Evolutionary conservation across 1,140 invertebrate genomes (phyloP), one percentile per base, ranked within the genome.

Genomic region (Temnothorax longispinosus): DNA sequence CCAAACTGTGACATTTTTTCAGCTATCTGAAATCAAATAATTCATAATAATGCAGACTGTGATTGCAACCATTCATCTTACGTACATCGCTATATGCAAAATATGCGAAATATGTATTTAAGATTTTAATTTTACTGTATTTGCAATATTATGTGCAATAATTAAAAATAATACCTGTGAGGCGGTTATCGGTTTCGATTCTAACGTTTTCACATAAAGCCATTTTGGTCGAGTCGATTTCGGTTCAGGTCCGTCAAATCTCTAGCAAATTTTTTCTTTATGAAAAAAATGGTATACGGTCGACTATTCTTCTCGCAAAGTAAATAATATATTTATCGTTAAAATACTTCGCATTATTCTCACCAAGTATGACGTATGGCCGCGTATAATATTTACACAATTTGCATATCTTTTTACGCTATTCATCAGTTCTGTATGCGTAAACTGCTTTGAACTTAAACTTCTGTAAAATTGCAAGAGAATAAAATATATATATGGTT

Each of bases 311-410:
- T 64, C 2, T 64, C 32, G 6, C 3, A 78, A n/a, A 65, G 47
- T 54, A 32, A 27, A 62, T 54, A 15, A 5, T 27, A 38, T 76
- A 64, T 47, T 10, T 35, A 44, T 47, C n/a, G 15, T 47, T 52
- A 47, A 47, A 52, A 52, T 27, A 41, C 13, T 56, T 64, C 1
- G 15, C 5, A 41, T 54, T 50, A 18, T 81, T 94, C 95, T 95
- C 94, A 97, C 97, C 93, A 97, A 95, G 88, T 96, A 94, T 4
- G 95, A 93, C 15, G 96, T 88, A 56, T 95, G 95, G 4, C 95
- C 96, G 86, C 96, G 94, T 69, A 97, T 96, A 10, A 97, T 84
- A 92, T 97, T 97, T 58, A 97, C 91, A 50, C 93, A 94, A 93
- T 97, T 97, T 88, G 94, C 95, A 88, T 93, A 96, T 0, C 89